Conservation (phyloP, 2,888 invertebrate species). For the Caenorhabditis auriculariae region DNA sequence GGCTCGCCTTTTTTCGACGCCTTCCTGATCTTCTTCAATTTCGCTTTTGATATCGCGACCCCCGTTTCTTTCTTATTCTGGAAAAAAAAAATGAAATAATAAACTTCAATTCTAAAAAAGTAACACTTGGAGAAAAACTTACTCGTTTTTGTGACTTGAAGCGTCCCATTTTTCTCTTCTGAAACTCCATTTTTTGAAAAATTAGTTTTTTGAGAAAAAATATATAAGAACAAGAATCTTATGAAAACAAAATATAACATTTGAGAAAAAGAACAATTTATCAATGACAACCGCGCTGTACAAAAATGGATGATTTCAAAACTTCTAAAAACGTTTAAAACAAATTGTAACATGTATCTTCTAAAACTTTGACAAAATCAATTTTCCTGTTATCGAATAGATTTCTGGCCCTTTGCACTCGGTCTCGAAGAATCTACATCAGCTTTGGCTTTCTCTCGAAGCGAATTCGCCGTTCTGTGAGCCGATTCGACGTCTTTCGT, state of each 20-base stretch:
- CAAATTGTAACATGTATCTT: background rate
- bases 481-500: constrained; percentile 41
- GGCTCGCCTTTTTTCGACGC: background rate
- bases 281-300: background rate
- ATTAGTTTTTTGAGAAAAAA: background rate
- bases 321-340: no score
- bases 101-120: background rate
- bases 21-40: background rate
- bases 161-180: background rate
- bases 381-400: background rate
- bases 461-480: constrained; percentile 14
- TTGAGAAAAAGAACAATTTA: no score
- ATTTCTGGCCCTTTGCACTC: constrained; percentile 15
- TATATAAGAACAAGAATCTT: background rate
- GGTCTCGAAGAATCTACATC: constrained; percentile 11
- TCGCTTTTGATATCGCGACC: background rate
- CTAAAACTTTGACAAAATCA: background rate
- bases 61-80: background rate
- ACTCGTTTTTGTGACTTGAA: background rate
- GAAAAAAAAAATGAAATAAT: background rate
- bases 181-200: background rate
- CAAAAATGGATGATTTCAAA: no score
- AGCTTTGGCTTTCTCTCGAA: constrained; percentile 14
- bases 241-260: background rate
- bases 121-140: background rate